phyloP scores from a whole-genome alignment of 2,797 vertebrate species.

The Arctocebus calabarensis region DNA sequence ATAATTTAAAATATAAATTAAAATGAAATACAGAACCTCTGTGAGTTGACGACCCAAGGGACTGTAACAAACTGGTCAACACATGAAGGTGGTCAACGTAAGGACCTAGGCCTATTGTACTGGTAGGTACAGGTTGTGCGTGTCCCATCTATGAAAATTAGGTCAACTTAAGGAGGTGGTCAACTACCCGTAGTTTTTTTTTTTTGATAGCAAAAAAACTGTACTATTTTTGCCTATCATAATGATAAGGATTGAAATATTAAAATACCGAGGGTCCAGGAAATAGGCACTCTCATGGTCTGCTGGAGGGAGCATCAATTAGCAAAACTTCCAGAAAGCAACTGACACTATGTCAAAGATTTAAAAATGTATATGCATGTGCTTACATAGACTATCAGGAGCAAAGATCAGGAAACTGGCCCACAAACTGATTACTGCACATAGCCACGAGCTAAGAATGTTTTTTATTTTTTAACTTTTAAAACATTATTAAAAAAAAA shows the following conservation, averaged over 20 bases:
- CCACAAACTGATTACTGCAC: neutral
- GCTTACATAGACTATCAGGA: fast-evolving
- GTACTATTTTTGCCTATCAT: neutral
- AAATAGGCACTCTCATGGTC: fast-evolving
- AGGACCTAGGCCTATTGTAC: too few species aligned
- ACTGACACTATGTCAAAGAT: too few species aligned
- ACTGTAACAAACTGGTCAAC: too few species aligned
- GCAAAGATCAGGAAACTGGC: neutral
- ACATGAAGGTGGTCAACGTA: too few species aligned
- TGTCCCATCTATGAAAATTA: too few species aligned
- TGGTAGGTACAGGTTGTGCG: too few species aligned
- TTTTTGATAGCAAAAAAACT: too few species aligned
- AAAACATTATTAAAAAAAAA: neutral
- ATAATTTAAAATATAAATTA: neutral
- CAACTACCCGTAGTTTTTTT: too few species aligned
- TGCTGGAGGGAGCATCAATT: neutral
- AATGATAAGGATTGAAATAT: neutral
- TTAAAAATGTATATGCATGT: fast-evolving
- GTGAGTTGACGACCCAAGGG: too few species aligned
- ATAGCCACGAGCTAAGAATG: neutral
- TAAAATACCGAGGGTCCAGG: neutral
- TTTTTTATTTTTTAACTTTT: neutral
- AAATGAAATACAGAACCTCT: neutral
- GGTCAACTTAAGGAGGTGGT: too few species aligned
- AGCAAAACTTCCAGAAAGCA: too few species aligned